Percentiles rank a stretch among this genome's conserved stretches.
Conservation (phyloP, 2,797 vertebrate species). For the Hemibagrus guttatus region DNA sequence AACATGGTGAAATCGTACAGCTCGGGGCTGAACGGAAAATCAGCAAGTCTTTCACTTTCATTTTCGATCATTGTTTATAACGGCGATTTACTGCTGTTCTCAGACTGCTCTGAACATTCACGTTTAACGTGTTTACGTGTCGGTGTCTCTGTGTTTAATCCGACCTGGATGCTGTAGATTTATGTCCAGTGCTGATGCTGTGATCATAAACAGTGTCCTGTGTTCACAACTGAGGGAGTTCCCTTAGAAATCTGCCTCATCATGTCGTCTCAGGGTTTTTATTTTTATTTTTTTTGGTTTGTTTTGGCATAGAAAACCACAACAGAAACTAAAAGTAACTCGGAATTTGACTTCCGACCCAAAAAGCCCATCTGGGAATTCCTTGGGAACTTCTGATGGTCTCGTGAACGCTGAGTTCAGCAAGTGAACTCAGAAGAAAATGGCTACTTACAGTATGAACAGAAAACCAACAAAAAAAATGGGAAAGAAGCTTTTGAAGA, state of each 20-base stretch:
- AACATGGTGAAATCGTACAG: too few species aligned
- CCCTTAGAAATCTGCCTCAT: background rate
- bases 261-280: background rate
- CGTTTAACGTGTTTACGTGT: background rate
- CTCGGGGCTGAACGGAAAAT: background rate
- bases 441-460: background rate
- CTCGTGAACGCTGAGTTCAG: background rate
- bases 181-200: background rate
- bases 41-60: background rate
- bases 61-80: background rate
- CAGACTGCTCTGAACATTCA: background rate
- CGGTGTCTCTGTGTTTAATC: background rate
- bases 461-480: background rate
- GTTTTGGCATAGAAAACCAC: background rate
- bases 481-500: background rate
- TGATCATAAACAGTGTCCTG: background rate
- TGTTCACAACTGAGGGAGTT: background rate
- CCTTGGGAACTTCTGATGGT: background rate
- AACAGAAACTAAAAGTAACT: background rate
- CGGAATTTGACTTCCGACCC: background rate
- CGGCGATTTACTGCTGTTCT: background rate
- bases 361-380: background rate
- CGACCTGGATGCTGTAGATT: background rate
- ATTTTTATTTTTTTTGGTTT: too few species aligned
- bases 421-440: too few species aligned